These are phyloP conservation scores for Apteryx owenii DNA, from an alignment of 2,113 vertebrate species.

Conservation along the genomic window DNA sequence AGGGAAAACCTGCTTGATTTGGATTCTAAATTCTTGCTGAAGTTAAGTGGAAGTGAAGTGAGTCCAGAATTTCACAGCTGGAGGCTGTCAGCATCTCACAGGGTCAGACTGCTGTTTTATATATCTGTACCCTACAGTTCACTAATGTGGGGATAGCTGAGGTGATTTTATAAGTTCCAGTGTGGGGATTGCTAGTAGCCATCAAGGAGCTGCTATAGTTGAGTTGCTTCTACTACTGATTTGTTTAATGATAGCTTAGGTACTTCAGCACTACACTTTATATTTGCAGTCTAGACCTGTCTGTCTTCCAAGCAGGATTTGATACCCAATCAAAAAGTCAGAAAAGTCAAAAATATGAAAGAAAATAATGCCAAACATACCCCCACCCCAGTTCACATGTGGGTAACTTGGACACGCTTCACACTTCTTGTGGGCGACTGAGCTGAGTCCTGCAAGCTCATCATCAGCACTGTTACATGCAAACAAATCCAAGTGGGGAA, in stretches of 20 bases:
- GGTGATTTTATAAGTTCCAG: neutral
- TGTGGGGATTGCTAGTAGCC: neutral
- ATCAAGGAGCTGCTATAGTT: neutral
- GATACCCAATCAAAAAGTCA: neutral
- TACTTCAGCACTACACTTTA: neutral
- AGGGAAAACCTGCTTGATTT: neutral
- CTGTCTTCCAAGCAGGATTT: neutral
- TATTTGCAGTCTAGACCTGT: neutral
- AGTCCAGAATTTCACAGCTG: neutral
- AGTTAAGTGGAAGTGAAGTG: neutral
- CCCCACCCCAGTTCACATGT: neutral
- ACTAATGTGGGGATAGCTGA: neutral
- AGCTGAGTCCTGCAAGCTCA: neutral
- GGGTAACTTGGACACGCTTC: neutral
- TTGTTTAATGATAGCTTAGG: neutral
- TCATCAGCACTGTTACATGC: neutral
- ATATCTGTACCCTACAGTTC: neutral
- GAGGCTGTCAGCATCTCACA: neutral
- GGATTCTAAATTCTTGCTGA: neutral
- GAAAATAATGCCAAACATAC: neutral
- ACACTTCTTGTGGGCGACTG: neutral
- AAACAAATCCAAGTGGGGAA: neutral
- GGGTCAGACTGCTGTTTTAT: neutral
- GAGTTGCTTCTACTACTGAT: neutral
- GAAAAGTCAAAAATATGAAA: neutral